Evolutionary conservation across 2,888 invertebrate genomes (phyloP).

Genomic region (Matsumyia berberina): DNA sequence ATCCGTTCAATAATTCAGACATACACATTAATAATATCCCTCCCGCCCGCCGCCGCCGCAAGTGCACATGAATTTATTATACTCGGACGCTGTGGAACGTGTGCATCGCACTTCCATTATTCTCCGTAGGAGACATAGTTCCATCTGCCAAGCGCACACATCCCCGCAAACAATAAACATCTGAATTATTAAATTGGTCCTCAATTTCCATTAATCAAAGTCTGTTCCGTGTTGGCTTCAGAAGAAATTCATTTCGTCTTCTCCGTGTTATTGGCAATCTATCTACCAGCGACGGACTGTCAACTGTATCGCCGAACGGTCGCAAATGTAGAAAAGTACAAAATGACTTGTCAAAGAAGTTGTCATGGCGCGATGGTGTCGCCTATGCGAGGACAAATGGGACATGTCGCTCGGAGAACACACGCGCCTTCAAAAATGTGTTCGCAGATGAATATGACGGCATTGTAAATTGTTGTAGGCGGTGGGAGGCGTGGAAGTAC

Average conservation of each 20-base stretch:
- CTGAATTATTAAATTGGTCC: conserved; percentile 55
- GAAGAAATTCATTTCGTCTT: conserved; percentile 9
- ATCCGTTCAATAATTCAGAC: conserved; percentile 39
- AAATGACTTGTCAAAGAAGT: conserved; percentile 7
- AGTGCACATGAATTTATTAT: conserved; percentile 52
- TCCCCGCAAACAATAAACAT: conserved; percentile 1
- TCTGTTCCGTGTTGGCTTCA: neutral
- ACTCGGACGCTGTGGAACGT: neutral
- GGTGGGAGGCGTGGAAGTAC: neutral
- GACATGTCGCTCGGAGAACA: conserved; percentile 12
- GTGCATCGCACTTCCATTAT: conserved; percentile 14
- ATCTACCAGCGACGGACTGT: neutral
- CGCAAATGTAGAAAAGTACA: neutral
- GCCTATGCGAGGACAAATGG: conserved; percentile 15
- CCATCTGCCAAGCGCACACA: neutral
- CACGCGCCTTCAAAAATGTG: conserved; percentile 13
- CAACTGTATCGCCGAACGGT: conserved; percentile 17
- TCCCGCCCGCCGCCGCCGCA: neutral
- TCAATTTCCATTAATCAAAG: conserved; percentile 51
- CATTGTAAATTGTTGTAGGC: neutral
- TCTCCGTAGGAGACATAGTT: conserved; percentile 1
- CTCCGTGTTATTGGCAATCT: conserved; percentile 1
- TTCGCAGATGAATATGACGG: conserved; percentile 15
- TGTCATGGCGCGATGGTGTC: conserved; percentile 14
- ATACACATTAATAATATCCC: conserved; percentile 11